Base-by-base conservation (phyloP, 2,113 vertebrate genomes). In the Clarias batrachus region DNA sequence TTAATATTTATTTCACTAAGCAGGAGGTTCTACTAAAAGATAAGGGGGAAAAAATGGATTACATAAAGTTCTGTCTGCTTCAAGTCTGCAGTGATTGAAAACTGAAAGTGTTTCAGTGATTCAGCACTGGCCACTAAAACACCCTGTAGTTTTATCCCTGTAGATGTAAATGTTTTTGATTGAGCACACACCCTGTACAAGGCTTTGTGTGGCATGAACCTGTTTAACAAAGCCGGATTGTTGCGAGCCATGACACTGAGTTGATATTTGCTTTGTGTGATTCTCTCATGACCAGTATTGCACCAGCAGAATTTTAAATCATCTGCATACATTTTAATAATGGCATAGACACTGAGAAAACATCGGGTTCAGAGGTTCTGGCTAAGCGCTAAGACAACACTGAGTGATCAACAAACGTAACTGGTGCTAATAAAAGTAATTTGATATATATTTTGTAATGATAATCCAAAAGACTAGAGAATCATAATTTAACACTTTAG, bases 91-190 rank as follows among this genome's bases (percentile, higher is more conserved):
- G 68, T 87, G 85, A 87, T 82, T 62, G 54, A 71, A 74, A 85
- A 77, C 81, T n/a, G 21, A 25, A 74, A 79, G 52, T 85, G 79
- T 83, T 76, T 86, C 77, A 88, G 66, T 85, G 79, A 85, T 76
- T 86, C 77, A 88, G 66, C 81, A 78, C 74, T 86, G 76, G 86
- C 56, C 66, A 88, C 70, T 37, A 37, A 37, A 37, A 37, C 68
- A 70, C 84, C 14, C 83, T 78, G 41, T 48, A 33, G 68, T 52
- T 71, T 86, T 90, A 86, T 86, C 78, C 56, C 19, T 87, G 59
- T 83, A 48, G 56, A 90, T 90, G 85, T 70, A 90, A 88, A 90
- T 87, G n/a, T 63, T 41, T 86, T 17, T 86, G 59, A 84, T 82
- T 6, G 4, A 82, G 78, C 23, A 82, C 77, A 82, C 85, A 85